Conservation (phyloP, 2,888 invertebrate species). For the Amblyjoppa proteus region DNA sequence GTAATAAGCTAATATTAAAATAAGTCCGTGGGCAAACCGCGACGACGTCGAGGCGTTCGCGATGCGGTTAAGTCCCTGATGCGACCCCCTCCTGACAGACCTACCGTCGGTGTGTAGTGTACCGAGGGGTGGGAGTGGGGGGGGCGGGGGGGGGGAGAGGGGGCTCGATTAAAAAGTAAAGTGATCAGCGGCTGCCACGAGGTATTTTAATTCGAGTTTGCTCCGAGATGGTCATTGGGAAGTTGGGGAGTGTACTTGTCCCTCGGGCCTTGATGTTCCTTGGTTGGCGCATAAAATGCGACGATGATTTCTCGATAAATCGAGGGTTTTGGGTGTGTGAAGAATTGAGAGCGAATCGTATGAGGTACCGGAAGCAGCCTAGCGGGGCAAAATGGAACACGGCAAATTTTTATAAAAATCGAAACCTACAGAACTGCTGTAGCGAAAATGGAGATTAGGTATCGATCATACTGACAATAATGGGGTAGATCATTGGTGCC, state of each 20-base stretch:
- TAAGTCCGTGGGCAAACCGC: conserved; percentile 78
- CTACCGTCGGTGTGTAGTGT: conserved; percentile 17
- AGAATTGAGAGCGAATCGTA: not conserved
- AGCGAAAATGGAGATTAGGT: no score
- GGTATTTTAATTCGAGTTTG: conserved; percentile 50
- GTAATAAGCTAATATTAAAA: conserved; percentile 84
- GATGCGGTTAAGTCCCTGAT: conserved; percentile 63
- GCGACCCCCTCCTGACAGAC: conserved; percentile 30
- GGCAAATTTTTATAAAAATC: no score
- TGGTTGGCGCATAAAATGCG: not conserved
- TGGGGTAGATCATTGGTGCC: no score
- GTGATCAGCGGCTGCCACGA: conserved; percentile 53
- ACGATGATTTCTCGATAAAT: not conserved
- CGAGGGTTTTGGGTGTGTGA: not conserved
- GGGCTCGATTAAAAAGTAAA: conserved; percentile 64
- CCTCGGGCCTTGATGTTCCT: not conserved
- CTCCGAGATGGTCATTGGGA: conserved; percentile 34
- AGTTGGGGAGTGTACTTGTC: not conserved
- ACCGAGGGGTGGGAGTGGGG: not conserved
- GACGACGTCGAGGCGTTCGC: conserved; percentile 72
- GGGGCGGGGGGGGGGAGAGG: no score
- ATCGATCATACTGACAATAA: no score
- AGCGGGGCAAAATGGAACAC: not conserved
- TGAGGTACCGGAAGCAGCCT: not conserved
- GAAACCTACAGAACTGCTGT: no score